A percentile compares a stretch with the other conserved stretches of the same genome.
Conservation (phyloP, 2,797 vertebrate species). For the Neosilurus hyrtlii region DNA sequence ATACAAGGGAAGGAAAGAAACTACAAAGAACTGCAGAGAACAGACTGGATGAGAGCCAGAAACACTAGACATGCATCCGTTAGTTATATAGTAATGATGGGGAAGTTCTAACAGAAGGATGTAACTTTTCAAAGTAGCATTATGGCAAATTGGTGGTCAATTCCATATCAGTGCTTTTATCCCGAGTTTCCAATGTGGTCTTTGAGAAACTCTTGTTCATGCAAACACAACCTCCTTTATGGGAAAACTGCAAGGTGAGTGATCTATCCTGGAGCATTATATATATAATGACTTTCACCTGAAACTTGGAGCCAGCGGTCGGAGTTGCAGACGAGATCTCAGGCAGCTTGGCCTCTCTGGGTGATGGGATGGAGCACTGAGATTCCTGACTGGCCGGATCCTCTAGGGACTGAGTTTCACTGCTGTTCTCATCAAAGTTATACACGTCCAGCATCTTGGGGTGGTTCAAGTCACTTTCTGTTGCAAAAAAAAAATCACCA, state of each 20-base stretch:
- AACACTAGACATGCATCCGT: not conserved
- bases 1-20: conserved; percentile 46
- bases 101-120: not conserved
- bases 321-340: conserved; percentile 71
- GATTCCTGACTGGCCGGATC: conserved; percentile 83
- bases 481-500: conserved; percentile 37
- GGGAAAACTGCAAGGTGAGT: not conserved
- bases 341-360: conserved; percentile 73
- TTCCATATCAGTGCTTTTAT: not conserved
- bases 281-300: conserved; percentile 71
- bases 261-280: not conserved
- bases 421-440: conserved; percentile 91
- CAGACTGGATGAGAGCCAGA: not conserved
- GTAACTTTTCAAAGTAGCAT: not conserved
- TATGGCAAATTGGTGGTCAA: not conserved
- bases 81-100: not conserved
- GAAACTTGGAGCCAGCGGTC: conserved; percentile 67
- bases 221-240: not conserved
- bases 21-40: not conserved
- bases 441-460: conserved; percentile 80
- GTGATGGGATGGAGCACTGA: conserved; percentile 79
- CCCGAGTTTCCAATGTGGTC: not conserved
- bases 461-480: conserved; percentile 70
- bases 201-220: not conserved
- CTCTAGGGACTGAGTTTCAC: conserved; percentile 83